Evolutionary conservation across 2,797 vertebrate genomes (phyloP).

Genomic region (Danio albolineatus): DNA sequence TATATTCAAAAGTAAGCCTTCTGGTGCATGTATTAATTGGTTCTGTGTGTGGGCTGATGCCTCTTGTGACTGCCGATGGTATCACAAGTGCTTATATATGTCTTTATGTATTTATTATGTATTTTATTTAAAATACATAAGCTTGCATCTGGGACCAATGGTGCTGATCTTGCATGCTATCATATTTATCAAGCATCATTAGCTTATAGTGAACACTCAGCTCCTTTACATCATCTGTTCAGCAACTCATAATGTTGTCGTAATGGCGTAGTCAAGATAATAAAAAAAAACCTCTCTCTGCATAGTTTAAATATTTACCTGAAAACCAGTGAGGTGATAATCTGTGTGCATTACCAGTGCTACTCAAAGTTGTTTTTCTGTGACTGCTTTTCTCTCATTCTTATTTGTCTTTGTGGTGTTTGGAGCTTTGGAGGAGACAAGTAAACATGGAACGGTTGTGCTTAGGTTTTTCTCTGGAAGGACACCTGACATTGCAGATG

Average conservation of each 20-base stretch:
- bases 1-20: neutral
- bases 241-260: neutral
- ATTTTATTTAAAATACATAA: too few species aligned
- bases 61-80: neutral
- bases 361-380: neutral
- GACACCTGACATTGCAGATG: conserved; percentile 19
- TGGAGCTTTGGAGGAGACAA: neutral
- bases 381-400: neutral
- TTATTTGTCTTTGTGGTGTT: neutral
- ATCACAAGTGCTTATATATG: neutral
- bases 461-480: neutral
- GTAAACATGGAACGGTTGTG: neutral
- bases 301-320: conserved; percentile 5
- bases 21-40: too few species aligned
- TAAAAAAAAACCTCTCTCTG: neutral
- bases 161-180: neutral
- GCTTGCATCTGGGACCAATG: neutral
- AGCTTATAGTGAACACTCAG: neutral
- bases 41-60: neutral
- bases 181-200: neutral
- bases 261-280: neutral
- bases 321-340: neutral
- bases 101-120: too few species aligned
- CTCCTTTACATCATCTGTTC: neutral
- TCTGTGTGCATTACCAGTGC: neutral